Conservation (phyloP, 2,888 invertebrate species). For the Zaprionus bogoriensis region DNA sequence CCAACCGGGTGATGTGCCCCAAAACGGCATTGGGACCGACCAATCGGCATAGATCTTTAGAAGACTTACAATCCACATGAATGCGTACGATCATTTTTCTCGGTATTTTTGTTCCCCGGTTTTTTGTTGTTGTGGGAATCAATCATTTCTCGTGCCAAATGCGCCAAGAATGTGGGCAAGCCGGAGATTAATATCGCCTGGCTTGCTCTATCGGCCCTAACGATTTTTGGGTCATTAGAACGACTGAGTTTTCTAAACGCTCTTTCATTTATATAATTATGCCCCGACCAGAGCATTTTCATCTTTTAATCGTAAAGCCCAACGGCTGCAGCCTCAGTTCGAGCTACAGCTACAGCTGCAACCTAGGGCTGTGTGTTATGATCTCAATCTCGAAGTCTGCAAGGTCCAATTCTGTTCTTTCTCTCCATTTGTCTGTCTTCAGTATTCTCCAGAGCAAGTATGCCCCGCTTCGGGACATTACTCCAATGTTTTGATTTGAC, state of each 20-base stretch:
- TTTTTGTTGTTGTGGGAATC: slow-evolving; percentile 26
- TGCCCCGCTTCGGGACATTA: neutral
- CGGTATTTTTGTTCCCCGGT: slow-evolving; percentile 6
- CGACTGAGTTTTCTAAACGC: slow-evolving; percentile 60
- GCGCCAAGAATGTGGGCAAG: slow-evolving; percentile 43
- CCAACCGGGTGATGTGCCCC: slow-evolving; percentile 15
- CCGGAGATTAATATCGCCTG: slow-evolving; percentile 40
- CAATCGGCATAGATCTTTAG: slow-evolving; percentile 51
- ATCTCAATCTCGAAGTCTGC: slow-evolving; percentile 18
- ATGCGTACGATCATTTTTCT: slow-evolving; percentile 17
- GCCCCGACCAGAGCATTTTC: slow-evolving; percentile 17
- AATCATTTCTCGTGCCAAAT: slow-evolving; percentile 20
- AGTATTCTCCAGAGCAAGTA: too few relatives aligned
- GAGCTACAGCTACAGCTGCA: slow-evolving; percentile 19
- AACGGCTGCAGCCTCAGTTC: neutral
- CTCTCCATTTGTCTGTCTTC: neutral
- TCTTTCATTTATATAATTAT: slow-evolving; percentile 68
- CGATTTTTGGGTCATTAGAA: slow-evolving; percentile 68
- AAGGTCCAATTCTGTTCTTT: neutral
- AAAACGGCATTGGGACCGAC: slow-evolving; percentile 18
- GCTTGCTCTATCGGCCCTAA: slow-evolving; percentile 15
- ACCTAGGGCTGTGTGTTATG: slow-evolving; percentile 26
- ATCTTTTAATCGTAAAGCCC: slow-evolving; percentile 24
- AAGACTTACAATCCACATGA: slow-evolving; percentile 29
- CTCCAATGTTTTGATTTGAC: neutral